Evolutionary conservation across 2,113 vertebrate species (phyloP).

Genomic region (Sylvilagus bachmani): DNA sequence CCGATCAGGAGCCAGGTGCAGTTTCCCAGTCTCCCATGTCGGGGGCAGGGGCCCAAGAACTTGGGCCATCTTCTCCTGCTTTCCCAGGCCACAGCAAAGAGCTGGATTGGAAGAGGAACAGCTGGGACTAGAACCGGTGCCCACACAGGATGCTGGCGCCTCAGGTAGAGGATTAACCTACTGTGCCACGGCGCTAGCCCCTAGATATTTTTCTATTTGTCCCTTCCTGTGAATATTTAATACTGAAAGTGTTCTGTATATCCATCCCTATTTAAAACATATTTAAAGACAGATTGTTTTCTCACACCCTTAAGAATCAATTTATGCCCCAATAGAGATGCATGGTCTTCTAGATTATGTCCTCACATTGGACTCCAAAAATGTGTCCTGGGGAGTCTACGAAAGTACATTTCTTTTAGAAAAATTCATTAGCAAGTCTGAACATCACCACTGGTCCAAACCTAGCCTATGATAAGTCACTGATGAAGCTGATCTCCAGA

Average conservation of each 20-base stretch:
- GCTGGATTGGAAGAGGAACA: too few relatives aligned
- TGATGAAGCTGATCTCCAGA: not conserved
- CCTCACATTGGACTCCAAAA: not conserved
- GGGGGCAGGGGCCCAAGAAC: too few relatives aligned
- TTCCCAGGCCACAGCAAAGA: too few relatives aligned
- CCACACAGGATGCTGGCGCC: too few relatives aligned
- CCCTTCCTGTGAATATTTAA: not conserved
- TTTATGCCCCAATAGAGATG: not conserved
- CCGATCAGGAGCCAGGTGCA: too few relatives aligned
- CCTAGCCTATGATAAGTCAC: not conserved
- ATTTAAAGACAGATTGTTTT: not conserved
- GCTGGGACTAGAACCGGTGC: too few relatives aligned
- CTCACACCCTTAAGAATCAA: not conserved
- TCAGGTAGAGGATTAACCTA: too few relatives aligned
- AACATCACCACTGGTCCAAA: not conserved
- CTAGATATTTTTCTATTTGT: not conserved
- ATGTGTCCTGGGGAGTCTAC: not conserved
- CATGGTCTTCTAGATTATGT: not conserved
- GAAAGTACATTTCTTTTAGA: constrained; percentile 22
- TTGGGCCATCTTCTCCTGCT: too few relatives aligned
- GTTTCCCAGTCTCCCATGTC: too few relatives aligned
- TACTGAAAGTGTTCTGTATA: not conserved
- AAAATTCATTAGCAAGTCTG: not conserved
- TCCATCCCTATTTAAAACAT: not conserved
- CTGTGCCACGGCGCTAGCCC: too few relatives aligned